Conservation (phyloP, 2,113 vertebrate genomes). For the Butorides virescens region DNA sequence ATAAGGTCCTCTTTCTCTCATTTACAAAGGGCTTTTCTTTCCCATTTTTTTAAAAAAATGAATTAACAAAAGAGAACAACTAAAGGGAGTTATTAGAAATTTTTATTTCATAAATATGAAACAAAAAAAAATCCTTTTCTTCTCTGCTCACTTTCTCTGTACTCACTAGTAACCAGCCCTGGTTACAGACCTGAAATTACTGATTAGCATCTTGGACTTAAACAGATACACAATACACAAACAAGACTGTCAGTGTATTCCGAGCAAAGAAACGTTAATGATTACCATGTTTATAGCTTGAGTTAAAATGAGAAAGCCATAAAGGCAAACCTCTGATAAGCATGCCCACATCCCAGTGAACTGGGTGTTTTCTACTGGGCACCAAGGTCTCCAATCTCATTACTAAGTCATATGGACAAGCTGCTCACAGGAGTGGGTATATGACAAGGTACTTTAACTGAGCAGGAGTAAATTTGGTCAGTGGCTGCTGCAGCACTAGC, state of each 20-base stretch:
- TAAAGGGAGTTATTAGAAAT: background rate
- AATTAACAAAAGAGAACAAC: background rate
- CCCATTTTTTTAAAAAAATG: background rate
- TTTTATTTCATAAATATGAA: background rate
- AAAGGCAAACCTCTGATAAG: slow-evolving; percentile 54
- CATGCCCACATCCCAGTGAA: background rate
- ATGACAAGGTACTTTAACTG: background rate
- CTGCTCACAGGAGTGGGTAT: background rate
- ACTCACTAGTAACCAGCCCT: background rate
- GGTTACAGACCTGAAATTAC: slow-evolving; percentile 2
- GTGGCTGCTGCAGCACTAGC: background rate
- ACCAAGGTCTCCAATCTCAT: background rate
- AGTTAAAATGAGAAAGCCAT: slow-evolving; percentile 55
- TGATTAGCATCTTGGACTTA: slow-evolving; percentile 5
- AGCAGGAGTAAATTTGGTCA: background rate
- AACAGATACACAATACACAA: background rate
- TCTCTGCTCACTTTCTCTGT: background rate
- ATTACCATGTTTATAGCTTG: slow-evolving; percentile 54
- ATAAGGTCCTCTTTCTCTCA: background rate
- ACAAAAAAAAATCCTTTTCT: background rate
- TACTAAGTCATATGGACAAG: background rate
- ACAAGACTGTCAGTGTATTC: slow-evolving; percentile 27
- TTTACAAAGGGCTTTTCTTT: background rate
- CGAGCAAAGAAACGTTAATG: slow-evolving; percentile 45
- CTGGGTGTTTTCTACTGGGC: background rate